These are phyloP conservation scores for Dryocosmus kuriphilus DNA, from an alignment of 2,888 invertebrate species.

Conservation along the genomic window DNA sequence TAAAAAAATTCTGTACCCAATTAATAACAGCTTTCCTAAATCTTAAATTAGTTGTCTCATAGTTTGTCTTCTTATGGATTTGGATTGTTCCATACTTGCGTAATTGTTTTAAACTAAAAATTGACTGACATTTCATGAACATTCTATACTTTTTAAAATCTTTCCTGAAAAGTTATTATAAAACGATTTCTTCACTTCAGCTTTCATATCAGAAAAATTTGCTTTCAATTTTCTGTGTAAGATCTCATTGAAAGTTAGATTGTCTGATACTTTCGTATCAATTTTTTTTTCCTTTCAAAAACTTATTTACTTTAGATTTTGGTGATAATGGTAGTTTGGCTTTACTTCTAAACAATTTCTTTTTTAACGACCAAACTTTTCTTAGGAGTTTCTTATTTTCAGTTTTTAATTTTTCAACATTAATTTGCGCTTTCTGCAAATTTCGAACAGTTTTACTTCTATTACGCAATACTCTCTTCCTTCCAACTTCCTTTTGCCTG, in stretches of 20 bases:
- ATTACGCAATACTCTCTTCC: too few species aligned
- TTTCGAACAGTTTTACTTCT: too few species aligned
- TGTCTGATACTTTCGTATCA: neutral
- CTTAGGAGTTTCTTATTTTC: too few species aligned
- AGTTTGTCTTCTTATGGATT: neutral
- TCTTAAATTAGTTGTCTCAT: neutral
- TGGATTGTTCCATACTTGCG: neutral
- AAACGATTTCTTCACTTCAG: neutral
- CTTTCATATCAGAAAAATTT: conserved; percentile 28
- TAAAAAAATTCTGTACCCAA: neutral
- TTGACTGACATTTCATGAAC: neutral
- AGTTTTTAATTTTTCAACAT: too few species aligned
- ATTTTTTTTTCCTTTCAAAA: conserved; percentile 42
- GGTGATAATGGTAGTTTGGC: too few species aligned
- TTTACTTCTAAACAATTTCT: too few species aligned
- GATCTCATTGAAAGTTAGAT: neutral
- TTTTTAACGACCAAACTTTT: too few species aligned
- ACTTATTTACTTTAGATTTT: too few species aligned
- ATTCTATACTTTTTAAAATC: too few species aligned
- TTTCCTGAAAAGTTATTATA: neutral
- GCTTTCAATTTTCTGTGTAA: neutral
- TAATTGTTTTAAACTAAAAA: conserved; percentile 12
- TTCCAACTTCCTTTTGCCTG: too few species aligned
- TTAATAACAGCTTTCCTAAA: neutral
- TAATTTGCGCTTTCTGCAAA: too few species aligned